Base-by-base conservation (phyloP, 2,113 vertebrate species). In the Ibidorhyncha struthersii region DNA sequence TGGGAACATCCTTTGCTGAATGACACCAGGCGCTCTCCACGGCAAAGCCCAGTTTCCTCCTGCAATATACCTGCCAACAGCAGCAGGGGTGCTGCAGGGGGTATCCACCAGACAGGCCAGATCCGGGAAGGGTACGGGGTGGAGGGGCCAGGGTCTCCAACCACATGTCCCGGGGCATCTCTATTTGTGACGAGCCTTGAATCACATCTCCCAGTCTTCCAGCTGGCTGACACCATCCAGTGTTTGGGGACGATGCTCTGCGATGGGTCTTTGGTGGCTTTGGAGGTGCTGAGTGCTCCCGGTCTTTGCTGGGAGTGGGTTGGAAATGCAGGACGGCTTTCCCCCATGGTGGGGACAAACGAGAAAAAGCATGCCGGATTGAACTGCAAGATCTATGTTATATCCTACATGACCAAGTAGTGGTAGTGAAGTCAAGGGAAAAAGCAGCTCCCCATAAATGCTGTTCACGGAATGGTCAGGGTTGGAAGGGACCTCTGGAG, bases 1-100 rank as follows among this genome's bases (percentile, higher is more conserved):
- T 50, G 87, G 69, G 91, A 93, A 93, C 96, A 96, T 98, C 97
- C 95, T 97, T 9, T 95, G 92, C 23, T 52, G 74, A 91, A 29
- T 45, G 93, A 95, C 91, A 89, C 72, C 34, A 4, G 36, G 20
- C 1, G 67, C 53, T 91, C 71, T 38, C 63, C 38, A 18, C 32
- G 14, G 96, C 88, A 65, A 80, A 92, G 67, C 58, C 78, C 10
- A 1, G 26, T 16, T 96, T 94, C 96, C 95, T 89, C 74, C 53
- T 36, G 65, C 70, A 21, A 16, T 74, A 47, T 10, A 97, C 93
- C 97, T 96, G 96, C 95, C 95, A 91, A n/a, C 65, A 7, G 25
- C 86, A 26, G 25, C 32, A 13, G 55, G 47, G 69, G 26, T 2
- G 29, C 15, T 25, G 36, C 61, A n/a, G 45, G 47, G 47, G 30